Base-by-base conservation (phyloP, 1,140 invertebrate species). In the Trissolcus basalis region DNA sequence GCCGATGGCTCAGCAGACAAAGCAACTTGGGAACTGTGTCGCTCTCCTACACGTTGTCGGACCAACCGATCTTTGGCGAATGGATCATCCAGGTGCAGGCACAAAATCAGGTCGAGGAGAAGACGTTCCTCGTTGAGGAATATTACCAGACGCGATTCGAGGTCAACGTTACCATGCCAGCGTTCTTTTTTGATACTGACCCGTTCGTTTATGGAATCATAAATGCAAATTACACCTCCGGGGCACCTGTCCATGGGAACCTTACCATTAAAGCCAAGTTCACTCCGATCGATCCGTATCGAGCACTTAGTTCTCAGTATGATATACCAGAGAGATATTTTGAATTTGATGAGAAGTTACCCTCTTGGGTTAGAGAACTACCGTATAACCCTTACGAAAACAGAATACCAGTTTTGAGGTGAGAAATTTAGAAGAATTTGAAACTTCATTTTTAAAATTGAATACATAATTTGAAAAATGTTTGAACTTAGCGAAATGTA, bases 131-230 rank as follows among this genome's bases (percentile, higher is more conserved):
- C 3, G 96, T 98, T 0, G 96, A 98, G 87, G 96, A 98, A 89
- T 98, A 97, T 87, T 98, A 98, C 89, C 96, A 97, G 85, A 96
- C 94, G 0, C 89, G 95, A 65, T 96, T 94, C 81, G 95, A 96
- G 88, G 96, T 98, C 0, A 98, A 98, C 87, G 96, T 99, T 0
- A 98, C 96, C 0, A 96, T 97, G 92, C 95, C 96, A 0, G 94
- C 96, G 0, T 98, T 97, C 82, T 95, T 98, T 84, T 94, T 97
- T 81, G 94, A 95, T 68, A 94, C 93, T 11, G 94, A 96, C 78
- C 91, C 90, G 3, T 96, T 91, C 79, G 92, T 98, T 70, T 89
- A 92, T 79, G 97, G 97, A 0, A 91, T 93, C 0, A 91, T 98
- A 3, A 94, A 95, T 91, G 96, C 97, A 0, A 99, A 99, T 92